Evolutionary conservation across 2,113 vertebrate species (phyloP), one percentile per base, ranked within the genome.

Genomic region (Rhinopomastus cyanomelas): DNA sequence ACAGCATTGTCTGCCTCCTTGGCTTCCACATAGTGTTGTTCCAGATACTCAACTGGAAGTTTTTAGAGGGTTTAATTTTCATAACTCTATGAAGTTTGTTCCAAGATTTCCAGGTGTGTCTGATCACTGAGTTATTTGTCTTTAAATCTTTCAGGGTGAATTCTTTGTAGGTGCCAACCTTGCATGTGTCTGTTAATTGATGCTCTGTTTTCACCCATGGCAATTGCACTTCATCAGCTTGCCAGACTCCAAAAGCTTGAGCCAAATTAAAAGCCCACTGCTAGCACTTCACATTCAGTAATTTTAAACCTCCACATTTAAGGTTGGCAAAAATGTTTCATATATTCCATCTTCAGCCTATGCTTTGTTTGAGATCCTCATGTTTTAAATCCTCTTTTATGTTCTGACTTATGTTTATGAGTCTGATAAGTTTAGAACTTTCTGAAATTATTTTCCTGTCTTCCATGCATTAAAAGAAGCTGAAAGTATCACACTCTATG

Each of bases 61-160:
- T 95, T 95, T 96, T 90, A 90, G 71, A 7, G 7, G 79, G 64
- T 94, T 94, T 93, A 88, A 93, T 96, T 95, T 95, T 95, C 83
- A 85, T 93, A 94, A 94, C 90, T 96, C 86, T 95, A 19, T 90
- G 92, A 96, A 96, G 90, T 95, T 93, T 94, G 91, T 93, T 96
- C 93, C 96, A 96, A 96, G 95, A 94, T 95, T 95, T 95, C 94
- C 96, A 96, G 93, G 94, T 96, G 91, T 95, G 93, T 94, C 93
- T 96, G 94, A 93, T 94, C 96, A 93, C 81, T 80, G 94, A 94
- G 92, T 94, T 95, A 93, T 96, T 96, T 95, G 92, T 92, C 93
- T 96, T 95, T 95, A 96, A 94, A 95, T 94, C 88, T 96, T 95
- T 88, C 95, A 92, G 92, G 89, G 91, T 94, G 88, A 96, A 93